Conservation (phyloP, 2,888 invertebrate species). For the Oasisia sp. region DNA sequence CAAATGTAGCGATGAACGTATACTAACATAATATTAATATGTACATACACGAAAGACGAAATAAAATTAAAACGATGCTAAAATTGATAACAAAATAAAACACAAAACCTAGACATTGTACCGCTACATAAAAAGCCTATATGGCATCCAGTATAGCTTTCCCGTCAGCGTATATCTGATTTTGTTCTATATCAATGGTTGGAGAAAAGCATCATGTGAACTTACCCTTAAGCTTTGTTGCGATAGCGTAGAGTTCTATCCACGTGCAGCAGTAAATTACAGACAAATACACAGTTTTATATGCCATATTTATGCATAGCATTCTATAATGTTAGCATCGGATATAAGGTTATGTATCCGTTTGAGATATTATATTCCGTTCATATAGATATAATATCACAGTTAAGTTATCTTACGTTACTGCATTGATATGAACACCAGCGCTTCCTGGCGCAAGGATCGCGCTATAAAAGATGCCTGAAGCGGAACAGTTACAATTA, state of each 20-base stretch:
- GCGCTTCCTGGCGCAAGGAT: too few relatives aligned
- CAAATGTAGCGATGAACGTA: neutral
- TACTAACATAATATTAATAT: neutral
- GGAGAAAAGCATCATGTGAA: neutral
- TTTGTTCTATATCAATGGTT: neutral
- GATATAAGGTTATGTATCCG: too few relatives aligned
- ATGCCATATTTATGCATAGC: too few relatives aligned
- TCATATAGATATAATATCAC: too few relatives aligned
- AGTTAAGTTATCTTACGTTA: too few relatives aligned
- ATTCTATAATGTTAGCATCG: too few relatives aligned
- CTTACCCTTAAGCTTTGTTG: slow-evolving; percentile 20
- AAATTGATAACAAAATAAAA: neutral
- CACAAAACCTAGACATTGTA: neutral
- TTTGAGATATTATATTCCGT: too few relatives aligned
- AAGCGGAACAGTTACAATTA: neutral
- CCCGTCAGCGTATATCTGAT: neutral
- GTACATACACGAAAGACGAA: neutral
- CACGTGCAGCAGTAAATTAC: neutral
- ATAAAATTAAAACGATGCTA: neutral
- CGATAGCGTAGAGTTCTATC: neutral
- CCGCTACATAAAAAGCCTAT: neutral
- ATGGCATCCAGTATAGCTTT: neutral
- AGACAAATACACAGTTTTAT: neutral
- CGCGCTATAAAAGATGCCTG: too few relatives aligned
- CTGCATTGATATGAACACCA: too few relatives aligned